Base-by-base conservation (phyloP, 1,140 invertebrate species). In the Drosophila setifemur region DNA sequence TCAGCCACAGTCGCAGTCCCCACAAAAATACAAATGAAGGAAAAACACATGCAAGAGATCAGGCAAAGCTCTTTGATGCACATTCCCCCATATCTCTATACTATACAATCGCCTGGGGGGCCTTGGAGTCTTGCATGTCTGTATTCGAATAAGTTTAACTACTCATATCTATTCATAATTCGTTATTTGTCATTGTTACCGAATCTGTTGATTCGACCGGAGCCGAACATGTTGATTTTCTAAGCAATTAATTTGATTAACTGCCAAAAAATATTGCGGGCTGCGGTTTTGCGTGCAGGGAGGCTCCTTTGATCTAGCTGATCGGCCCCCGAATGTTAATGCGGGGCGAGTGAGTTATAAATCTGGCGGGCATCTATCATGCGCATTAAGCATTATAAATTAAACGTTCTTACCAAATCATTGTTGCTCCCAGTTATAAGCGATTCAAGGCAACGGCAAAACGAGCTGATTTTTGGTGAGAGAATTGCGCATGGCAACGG, bases 201-300 rank as follows among this genome's bases (percentile, higher is more conserved):
- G 35, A 63, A 53, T 21, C 43, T 52, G 64, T 66, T 67, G 33
- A 50, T 78, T 63, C 70, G 31, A 45, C 57, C 54, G 40, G 73
- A 71, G 48, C 58, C 54, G 29, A 58, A 83, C 78, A 85, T 83
- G 79, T 78, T 85, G 79, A 85, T 85, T 85, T 85, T 86, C 81
- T 86, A 58, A 69, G 75, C 81, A 86, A 86, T 86, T 81, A 86
- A 81, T 73, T 86, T 86, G 81, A 86, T 86, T 86, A 86, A 86
- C 75, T 86, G 81, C 70, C 74, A 63, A 61, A 50, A 25, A 43
- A 63, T 31, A 37, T 52, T 58, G 68, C 49, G 60, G 71, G 49
- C 81, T 79, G 79, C 75, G 81, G 81, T 85, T 83, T 61, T 35
- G 40, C 39, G 29, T 9, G 4, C 40, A 40, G 12, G 16, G 19